Percentiles rank a stretch among this genome's conserved stretches.
These are phyloP conservation scores for Smithornis capensis DNA, from an alignment of 2,113 vertebrate species.

Conservation along the genomic window DNA sequence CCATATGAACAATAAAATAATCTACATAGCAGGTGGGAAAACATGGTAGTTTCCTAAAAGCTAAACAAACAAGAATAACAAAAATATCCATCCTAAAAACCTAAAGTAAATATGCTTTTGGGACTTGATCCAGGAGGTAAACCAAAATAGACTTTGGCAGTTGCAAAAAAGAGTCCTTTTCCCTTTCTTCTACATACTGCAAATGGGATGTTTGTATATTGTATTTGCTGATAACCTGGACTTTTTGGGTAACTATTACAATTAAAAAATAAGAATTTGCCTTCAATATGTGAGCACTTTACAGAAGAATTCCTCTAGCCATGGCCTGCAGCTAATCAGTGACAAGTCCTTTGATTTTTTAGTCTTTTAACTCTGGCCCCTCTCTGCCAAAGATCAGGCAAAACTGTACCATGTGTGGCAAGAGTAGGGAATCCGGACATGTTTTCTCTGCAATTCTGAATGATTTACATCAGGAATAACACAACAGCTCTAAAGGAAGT, in stretches of 20 bases:
- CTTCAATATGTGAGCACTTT: neutral
- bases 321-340: neutral
- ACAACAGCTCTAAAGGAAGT: neutral
- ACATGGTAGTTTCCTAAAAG: neutral
- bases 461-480: neutral
- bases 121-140: neutral
- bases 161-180: neutral
- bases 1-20: too few species aligned
- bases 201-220: rapidly evolving
- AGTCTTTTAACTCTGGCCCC: neutral
- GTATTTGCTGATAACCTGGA: neutral
- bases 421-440: neutral
- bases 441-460: neutral
- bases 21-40: rapidly evolving
- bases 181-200: neutral
- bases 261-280: neutral
- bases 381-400: neutral
- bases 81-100: neutral
- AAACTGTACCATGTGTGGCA: neutral
- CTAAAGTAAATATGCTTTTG: neutral
- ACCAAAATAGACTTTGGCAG: neutral
- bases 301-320: neutral
- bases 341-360: neutral
- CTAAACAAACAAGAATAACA: neutral
- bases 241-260: neutral